Evolutionary conservation across 2,888 invertebrate genomes (phyloP).

Genomic region (Tipula helvola): DNA sequence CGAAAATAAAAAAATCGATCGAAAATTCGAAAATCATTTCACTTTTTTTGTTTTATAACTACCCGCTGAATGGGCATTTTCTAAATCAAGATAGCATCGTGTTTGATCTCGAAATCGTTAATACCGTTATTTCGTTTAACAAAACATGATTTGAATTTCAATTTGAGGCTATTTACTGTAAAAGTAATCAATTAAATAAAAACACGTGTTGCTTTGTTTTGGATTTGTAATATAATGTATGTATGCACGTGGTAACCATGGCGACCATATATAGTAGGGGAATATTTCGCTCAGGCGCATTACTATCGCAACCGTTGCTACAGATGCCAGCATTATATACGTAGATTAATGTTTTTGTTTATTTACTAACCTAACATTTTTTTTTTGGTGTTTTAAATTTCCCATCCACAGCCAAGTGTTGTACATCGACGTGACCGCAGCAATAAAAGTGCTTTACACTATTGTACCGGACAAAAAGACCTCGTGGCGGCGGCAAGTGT

Average conservation of each 20-base stretch:
- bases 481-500: conserved; percentile 59
- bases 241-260: background rate
- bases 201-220: background rate
- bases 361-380: background rate
- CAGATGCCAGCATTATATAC: no score
- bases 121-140: no score
- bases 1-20: background rate
- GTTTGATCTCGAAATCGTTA: no score
- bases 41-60: background rate
- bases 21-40: background rate
- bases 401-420: conserved; percentile 38
- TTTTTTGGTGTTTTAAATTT: background rate
- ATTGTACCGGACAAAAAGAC: conserved; percentile 55
- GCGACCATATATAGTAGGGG: background rate
- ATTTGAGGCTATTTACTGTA: background rate
- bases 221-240: background rate
- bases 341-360: background rate
- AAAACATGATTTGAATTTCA: no score
- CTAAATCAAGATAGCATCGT: no score
- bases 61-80: no score
- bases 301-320: background rate
- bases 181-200: background rate
- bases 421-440: conserved; percentile 66
- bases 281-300: background rate
- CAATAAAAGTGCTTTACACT: conserved; percentile 81